Base-by-base conservation (phyloP, 2,888 invertebrate genomes). In the Sesia bembeciformis region DNA sequence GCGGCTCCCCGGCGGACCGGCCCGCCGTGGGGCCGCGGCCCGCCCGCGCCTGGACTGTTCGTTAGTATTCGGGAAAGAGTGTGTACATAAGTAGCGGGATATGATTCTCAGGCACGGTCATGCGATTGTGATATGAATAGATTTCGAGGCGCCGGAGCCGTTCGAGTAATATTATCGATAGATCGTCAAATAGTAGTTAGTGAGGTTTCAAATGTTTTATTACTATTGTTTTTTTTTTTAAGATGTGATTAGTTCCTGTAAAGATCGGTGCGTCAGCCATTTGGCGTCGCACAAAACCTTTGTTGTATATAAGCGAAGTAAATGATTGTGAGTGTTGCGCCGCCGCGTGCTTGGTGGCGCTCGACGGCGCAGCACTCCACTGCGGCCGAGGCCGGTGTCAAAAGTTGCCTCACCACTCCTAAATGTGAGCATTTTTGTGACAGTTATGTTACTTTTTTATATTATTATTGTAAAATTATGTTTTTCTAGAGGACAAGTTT, bases 231-330 rank as follows among this genome's bases (percentile, higher is more conserved):
- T 84, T 64, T 86, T 73, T 84, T 80, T 84, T 87, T 86, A 90
- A 84, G 87, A 86, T 81, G 84, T 84, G 81, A 89, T 88, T 89
- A 89, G 89, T 90, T 90, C 90, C 90, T 89, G 89, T 86, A 83
- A 80, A 74, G 80, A 81, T 79, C 78, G 77, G 78, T 75, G 83
- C 82, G 81, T 65, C 64, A 66, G 77, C 74, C 74, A 62, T 55
- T 56, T 58, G 73, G 78, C 76, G 78, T 63, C 77, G 81, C 77
- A 70, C 81, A 70, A 69, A 52, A 65, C 79, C 78, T 79, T 82
- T 78, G 82, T 87, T 87, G 84, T 87, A 86, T 81, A 86, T 88
- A 85, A 84, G 84, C 81, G 81, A 83, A 77, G 75, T 80, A 76
- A 23, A 68, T 74, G 65, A 67, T 67, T 65, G 71, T 67, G 76